Evolutionary conservation across 1,140 invertebrate genomes (phyloP).

Genomic region (Pogonomyrmex californicus): DNA sequence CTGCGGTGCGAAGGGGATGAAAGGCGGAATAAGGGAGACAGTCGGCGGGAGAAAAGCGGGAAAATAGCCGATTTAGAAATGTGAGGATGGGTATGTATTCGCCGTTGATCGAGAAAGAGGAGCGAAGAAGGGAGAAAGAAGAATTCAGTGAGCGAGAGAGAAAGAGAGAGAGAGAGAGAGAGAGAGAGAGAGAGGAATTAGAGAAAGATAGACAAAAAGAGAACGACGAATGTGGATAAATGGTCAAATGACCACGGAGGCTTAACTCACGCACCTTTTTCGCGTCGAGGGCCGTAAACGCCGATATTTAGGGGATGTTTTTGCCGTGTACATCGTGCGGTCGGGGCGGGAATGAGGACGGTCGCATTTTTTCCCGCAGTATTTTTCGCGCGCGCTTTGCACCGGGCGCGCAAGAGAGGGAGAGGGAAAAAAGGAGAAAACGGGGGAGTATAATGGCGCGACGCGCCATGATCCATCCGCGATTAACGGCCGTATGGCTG

Average conservation of each 20-base stretch:
- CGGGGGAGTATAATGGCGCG: slow-evolving; percentile 40
- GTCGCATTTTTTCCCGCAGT: slow-evolving; percentile 53
- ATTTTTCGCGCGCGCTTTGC: slow-evolving; percentile 64
- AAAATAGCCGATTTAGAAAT: slow-evolving; percentile 18
- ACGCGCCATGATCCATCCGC: slow-evolving; percentile 50
- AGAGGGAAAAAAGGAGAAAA: slow-evolving; percentile 5
- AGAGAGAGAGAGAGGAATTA: slow-evolving; percentile 18
- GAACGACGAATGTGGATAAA: slow-evolving; percentile 68
- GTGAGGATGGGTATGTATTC: background rate
- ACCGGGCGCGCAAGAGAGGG: background rate
- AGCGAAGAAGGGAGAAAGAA: slow-evolving; percentile 23
- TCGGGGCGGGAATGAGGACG: slow-evolving; percentile 54
- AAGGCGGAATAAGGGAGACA: slow-evolving; percentile 12
- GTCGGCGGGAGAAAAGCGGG: background rate
- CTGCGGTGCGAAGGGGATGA: slow-evolving; percentile 30
- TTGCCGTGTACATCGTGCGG: slow-evolving; percentile 68
- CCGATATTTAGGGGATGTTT: slow-evolving; percentile 79
- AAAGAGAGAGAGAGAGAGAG: slow-evolving; percentile 8
- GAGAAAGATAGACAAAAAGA: slow-evolving; percentile 39
- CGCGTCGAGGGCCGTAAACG: slow-evolving; percentile 73
- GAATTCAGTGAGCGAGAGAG: slow-evolving; percentile 18
- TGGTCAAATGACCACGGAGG: slow-evolving; percentile 77
- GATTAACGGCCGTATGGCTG: slow-evolving; percentile 44
- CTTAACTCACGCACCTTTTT: slow-evolving; percentile 71
- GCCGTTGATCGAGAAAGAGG: slow-evolving; percentile 7